These are phyloP conservation scores for Oryzias javanicus DNA, from an alignment of 2,113 vertebrate species.

Conservation along the genomic window DNA sequence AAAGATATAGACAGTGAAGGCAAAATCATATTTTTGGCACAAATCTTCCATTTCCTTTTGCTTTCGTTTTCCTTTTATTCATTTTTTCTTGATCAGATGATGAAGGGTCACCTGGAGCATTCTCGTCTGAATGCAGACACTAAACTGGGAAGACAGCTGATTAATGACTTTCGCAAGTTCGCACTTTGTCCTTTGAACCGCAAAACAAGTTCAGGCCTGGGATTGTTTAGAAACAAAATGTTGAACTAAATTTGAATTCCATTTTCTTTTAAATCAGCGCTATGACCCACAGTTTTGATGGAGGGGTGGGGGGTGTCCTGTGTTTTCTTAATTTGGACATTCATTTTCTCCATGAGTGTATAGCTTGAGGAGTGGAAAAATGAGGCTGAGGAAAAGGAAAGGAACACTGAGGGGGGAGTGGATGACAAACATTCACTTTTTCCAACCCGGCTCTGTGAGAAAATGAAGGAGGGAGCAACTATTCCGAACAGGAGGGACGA, in stretches of 20 bases:
- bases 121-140: not conserved
- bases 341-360: not conserved
- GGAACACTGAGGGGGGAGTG: conserved; percentile 1
- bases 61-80: too few relatives aligned
- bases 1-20: too few relatives aligned
- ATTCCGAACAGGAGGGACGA: conserved; percentile 3
- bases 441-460: conserved; percentile 46
- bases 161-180: not conserved
- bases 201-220: not conserved
- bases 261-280: not conserved
- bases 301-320: not conserved
- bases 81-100: not conserved
- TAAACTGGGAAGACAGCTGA: not conserved
- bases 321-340: not conserved
- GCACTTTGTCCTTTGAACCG: not conserved
- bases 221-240: not conserved
- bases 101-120: not conserved
- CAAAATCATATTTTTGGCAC: too few relatives aligned
- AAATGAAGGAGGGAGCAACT: conserved; percentile 22
- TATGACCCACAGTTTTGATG: not conserved
- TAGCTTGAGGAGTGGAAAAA: not conserved
- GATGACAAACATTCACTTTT: conserved; percentile 57
- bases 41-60: too few relatives aligned
- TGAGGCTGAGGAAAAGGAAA: not conserved
- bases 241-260: not conserved